A percentile compares a stretch with the other conserved stretches of the same genome.
Evolutionary conservation across 2,797 vertebrate species (phyloP).

Genomic region (Amblyraja radiata): DNA sequence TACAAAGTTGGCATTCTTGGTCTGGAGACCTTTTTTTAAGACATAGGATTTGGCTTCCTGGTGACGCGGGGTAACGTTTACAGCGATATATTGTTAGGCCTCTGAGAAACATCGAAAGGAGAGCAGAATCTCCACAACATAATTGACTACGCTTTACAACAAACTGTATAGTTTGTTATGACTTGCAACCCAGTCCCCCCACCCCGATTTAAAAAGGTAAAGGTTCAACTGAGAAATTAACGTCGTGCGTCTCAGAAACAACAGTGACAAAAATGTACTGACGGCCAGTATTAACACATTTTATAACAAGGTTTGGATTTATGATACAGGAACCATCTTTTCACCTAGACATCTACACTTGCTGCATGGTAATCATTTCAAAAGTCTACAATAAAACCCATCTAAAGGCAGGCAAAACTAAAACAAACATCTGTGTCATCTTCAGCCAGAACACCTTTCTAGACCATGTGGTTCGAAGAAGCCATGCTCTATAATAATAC

Average conservation of each 20-base stretch:
- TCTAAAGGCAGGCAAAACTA: background rate
- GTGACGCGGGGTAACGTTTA: conserved; percentile 20
- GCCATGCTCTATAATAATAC: background rate
- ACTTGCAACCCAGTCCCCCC: background rate
- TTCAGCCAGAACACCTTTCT: background rate
- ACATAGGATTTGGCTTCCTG: conserved; percentile 22
- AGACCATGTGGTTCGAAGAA: conserved; percentile 25
- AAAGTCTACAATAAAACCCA: background rate
- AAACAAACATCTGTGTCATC: conserved; percentile 3
- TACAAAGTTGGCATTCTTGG: conserved; percentile 20
- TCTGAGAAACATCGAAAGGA: conserved; percentile 4
- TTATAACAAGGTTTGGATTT: background rate
- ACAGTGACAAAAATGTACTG: background rate
- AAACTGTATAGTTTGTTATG: background rate
- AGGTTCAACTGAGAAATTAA: background rate
- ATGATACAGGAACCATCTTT: background rate
- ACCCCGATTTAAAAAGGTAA: background rate
- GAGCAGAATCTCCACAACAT: background rate
- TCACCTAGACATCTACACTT: background rate
- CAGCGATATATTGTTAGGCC: conserved; percentile 7
- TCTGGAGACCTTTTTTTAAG: conserved; percentile 17
- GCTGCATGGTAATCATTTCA: background rate
- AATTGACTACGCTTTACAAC: background rate
- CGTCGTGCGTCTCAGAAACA: background rate
- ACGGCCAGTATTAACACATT: background rate